A percentile compares a stretch with the other conserved stretches of the same genome.
These are phyloP conservation scores for Perodicticus potto DNA, from an alignment of 2,797 vertebrate species.

Conservation along the genomic window DNA sequence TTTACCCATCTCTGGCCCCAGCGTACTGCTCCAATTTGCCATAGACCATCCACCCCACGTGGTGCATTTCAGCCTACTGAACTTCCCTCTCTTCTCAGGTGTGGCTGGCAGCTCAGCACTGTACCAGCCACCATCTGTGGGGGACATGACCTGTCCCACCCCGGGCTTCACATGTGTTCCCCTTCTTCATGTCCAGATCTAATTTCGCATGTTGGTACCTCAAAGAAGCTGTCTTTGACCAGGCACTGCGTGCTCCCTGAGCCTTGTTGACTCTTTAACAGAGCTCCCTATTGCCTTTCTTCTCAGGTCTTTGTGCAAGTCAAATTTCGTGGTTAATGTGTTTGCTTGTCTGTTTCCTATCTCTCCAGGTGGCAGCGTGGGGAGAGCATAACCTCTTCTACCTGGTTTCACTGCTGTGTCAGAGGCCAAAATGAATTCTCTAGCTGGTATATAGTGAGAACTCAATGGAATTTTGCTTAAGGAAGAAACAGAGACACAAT, in stretches of 20 bases:
- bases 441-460: background rate
- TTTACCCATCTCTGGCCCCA: background rate
- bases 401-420: background rate
- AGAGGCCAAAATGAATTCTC: background rate
- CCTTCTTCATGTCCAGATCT: background rate
- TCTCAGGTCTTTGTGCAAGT: background rate
- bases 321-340: background rate
- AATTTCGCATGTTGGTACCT: background rate
- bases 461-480: background rate
- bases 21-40: background rate
- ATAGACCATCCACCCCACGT: fast-evolving
- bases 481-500: background rate
- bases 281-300: background rate
- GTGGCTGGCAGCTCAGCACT: background rate
- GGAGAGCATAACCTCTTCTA: background rate
- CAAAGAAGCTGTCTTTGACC: background rate
- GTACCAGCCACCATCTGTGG: background rate
- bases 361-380: background rate
- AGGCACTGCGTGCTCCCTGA: no score
- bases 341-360: background rate
- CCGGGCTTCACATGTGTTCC: background rate
- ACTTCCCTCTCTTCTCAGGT: background rate
- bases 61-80: no score
- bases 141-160: fast-evolving
- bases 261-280: background rate